These are phyloP conservation scores for Oryctes rhinoceros DNA, from an alignment of 1,140 invertebrate species.

Conservation along the genomic window DNA sequence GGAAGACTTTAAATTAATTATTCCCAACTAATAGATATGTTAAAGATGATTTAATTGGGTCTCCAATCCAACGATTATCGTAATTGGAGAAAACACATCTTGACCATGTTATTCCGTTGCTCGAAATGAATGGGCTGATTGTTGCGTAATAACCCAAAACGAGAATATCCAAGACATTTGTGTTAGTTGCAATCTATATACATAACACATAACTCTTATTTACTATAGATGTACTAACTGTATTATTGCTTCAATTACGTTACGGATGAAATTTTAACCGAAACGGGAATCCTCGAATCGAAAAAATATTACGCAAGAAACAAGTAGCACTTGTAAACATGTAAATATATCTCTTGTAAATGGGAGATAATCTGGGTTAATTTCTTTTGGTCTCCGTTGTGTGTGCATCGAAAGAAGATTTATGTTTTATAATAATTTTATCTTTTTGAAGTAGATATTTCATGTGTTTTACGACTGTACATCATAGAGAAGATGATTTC, in stretches of 20 bases:
- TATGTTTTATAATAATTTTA: too few species aligned
- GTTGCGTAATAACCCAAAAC: not conserved
- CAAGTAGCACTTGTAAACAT: not conserved
- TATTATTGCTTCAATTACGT: not conserved
- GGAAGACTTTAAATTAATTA: constrained; percentile 19
- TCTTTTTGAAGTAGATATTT: too few species aligned
- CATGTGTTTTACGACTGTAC: too few species aligned
- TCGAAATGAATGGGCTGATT: not conserved
- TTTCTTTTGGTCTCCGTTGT: not conserved
- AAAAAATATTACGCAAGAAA: not conserved
- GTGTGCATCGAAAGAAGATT: too few species aligned
- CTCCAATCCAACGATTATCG: not conserved
- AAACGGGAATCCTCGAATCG: not conserved
- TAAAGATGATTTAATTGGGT: constrained; percentile 13
- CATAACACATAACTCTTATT: not conserved
- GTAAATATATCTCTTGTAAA: not conserved
- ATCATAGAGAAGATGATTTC: too few species aligned
- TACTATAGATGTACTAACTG: not conserved
- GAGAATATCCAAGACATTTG: not conserved
- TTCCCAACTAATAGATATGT: constrained; percentile 19
- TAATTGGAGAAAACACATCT: not conserved
- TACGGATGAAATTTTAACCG: not conserved
- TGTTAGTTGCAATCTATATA: not conserved
- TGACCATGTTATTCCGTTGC: not conserved
- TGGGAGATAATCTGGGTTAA: constrained; percentile 12